These are phyloP conservation scores for Gryllus longicercus DNA, from an alignment of 2,888 invertebrate species.

Conservation along the genomic window DNA sequence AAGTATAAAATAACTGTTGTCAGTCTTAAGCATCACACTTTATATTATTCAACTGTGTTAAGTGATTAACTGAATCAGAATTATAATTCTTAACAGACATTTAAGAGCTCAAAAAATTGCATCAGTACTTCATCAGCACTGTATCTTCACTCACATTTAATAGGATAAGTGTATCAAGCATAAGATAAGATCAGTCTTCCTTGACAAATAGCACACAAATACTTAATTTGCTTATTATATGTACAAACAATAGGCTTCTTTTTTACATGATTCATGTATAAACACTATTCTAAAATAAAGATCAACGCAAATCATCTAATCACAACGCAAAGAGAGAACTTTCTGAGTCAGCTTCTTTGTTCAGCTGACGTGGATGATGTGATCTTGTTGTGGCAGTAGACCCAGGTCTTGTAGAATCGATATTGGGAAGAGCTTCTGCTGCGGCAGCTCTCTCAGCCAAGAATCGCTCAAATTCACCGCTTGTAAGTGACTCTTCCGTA, in stretches of 20 bases:
- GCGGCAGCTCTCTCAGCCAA: slow-evolving; percentile 87
- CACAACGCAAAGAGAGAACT: slow-evolving; percentile 38
- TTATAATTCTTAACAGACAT: no score
- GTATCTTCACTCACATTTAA: no score
- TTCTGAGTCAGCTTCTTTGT: slow-evolving; percentile 37
- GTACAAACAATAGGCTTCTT: not conserved
- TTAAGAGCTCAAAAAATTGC: no score
- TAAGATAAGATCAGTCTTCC: no score
- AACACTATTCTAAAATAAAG: not conserved
- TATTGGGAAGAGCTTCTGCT: slow-evolving; percentile 64
- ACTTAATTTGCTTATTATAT: no score
- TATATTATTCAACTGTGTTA: no score
- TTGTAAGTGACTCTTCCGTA: slow-evolving; percentile 63
- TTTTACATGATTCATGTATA: not conserved
- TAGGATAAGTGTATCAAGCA: no score
- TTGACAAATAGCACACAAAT: no score
- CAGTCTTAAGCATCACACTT: no score
- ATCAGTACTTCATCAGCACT: no score
- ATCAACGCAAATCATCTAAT: slow-evolving; percentile 21
- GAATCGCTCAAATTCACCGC: slow-evolving; percentile 93
- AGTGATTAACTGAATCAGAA: no score
- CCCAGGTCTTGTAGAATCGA: slow-evolving; percentile 41
- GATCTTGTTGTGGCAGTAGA: slow-evolving; percentile 34
- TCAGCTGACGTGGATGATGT: slow-evolving; percentile 34
- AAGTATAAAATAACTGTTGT: no score